A percentile compares a stretch with the other conserved stretches of the same genome.
phyloP scores from a whole-genome alignment of 2,797 vertebrate genomes.

The Etheostoma perlongum region DNA sequence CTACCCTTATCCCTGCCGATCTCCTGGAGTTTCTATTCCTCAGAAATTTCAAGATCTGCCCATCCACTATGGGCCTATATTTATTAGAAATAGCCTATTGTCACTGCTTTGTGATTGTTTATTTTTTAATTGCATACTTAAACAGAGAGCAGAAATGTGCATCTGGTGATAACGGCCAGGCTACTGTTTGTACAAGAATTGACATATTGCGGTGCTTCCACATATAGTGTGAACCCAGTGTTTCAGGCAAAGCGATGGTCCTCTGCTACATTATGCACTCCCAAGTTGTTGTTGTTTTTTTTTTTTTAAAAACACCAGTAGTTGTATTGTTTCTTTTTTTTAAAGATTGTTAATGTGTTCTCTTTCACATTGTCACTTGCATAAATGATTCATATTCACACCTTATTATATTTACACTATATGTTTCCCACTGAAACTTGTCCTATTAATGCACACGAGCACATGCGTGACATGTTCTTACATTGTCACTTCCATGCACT shows the following conservation, averaged over 20 bases:
- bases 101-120: too few species aligned
- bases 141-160: too few species aligned
- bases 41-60: too few species aligned
- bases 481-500: conserved; percentile 33
- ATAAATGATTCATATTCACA: conserved; percentile 10
- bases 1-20: too few species aligned
- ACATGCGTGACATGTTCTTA: conserved; percentile 29
- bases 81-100: too few species aligned
- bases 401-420: conserved; percentile 15
- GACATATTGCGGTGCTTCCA: too few species aligned
- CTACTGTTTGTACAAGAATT: too few species aligned
- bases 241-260: not conserved
- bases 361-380: conserved; percentile 1
- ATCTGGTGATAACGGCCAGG: too few species aligned
- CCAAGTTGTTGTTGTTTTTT: not conserved
- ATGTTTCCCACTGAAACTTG: not conserved
- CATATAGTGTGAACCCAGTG: too few species aligned
- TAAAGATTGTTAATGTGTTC: conserved; percentile 5
- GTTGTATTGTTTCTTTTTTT: not conserved
- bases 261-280: not conserved
- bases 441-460: not conserved
- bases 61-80: too few species aligned
- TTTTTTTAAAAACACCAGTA: not conserved
- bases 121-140: too few species aligned
- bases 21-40: too few species aligned